phyloP scores from a whole-genome alignment of 2,113 vertebrate genomes.

The Vicugna pacos region DNA sequence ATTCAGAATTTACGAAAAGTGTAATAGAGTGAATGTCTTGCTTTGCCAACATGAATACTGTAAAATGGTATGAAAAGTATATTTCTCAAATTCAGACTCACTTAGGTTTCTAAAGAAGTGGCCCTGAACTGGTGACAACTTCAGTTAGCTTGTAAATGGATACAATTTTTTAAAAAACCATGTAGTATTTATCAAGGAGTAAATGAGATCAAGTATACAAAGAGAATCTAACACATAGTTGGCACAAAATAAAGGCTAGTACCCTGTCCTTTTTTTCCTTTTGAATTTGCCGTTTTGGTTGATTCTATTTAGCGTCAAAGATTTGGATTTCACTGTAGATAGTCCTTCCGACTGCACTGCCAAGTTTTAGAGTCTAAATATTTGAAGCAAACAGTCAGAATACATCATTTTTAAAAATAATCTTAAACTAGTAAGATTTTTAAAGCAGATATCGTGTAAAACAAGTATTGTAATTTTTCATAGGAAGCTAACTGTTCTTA shows the following conservation, averaged over 20 bases:
- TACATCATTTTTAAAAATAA: neutral
- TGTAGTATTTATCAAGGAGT: neutral
- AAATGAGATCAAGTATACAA: constrained; percentile 36
- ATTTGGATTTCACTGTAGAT: neutral
- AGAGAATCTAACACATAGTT: neutral
- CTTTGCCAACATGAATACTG: neutral
- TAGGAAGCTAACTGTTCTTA: neutral
- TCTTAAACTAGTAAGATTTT: constrained; percentile 31
- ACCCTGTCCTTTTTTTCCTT: neutral
- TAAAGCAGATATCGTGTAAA: neutral
- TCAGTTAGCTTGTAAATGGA: neutral
- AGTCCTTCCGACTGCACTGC: neutral
- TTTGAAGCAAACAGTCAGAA: constrained; percentile 22
- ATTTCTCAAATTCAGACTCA: neutral
- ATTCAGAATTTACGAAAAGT: constrained; percentile 1
- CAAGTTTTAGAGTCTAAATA: neutral
- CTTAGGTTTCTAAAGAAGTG: constrained; percentile 8
- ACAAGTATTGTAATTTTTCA: neutral
- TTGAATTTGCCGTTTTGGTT: constrained; percentile 9
- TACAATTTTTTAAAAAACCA: neutral
- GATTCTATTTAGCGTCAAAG: neutral
- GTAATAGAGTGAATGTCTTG: neutral
- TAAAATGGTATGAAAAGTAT: neutral
- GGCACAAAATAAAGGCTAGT: neutral
- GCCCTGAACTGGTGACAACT: neutral